phyloP scores from a whole-genome alignment of 2,888 invertebrate genomes.

The Mimumesa dahlbomi region DNA sequence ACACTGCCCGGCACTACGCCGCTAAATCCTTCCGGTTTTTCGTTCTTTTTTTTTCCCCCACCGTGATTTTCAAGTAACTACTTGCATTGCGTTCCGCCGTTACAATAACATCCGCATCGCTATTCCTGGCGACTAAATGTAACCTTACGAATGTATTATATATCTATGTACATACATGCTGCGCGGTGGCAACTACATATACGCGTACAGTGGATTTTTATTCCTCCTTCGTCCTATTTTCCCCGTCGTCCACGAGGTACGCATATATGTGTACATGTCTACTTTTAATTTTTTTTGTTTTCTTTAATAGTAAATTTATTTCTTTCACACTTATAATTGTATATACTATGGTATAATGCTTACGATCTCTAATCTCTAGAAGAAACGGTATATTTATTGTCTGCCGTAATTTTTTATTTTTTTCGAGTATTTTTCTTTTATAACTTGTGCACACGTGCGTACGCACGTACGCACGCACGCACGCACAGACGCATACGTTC shows the following conservation, averaged over 20 bases:
- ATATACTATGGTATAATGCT: constrained; percentile 63
- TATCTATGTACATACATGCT: constrained; percentile 58
- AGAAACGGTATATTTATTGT: constrained; percentile 78
- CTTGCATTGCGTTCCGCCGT: constrained; percentile 71
- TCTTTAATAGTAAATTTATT: constrained; percentile 69
- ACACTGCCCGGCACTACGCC: constrained; percentile 69
- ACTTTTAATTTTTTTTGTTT: no score
- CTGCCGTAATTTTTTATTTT: constrained; percentile 70
- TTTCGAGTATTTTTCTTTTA: constrained; percentile 51
- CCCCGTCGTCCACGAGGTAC: no score
- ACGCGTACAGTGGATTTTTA: no score
- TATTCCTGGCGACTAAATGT: constrained; percentile 67
- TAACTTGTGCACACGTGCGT: constrained; percentile 19
- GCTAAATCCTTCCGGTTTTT: constrained; percentile 59
- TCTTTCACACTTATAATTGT: constrained; percentile 61
- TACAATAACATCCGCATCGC: constrained; percentile 65
- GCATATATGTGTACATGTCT: constrained; percentile 57
- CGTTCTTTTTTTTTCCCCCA: constrained; percentile 39
- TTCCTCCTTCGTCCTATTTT: no score
- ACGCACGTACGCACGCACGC: constrained; percentile 8
- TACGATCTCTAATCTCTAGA: constrained; percentile 72
- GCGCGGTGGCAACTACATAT: constrained; percentile 27
- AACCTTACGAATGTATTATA: constrained; percentile 63
- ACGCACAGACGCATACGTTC: constrained; percentile 46
- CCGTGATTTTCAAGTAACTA: constrained; percentile 72